Evolutionary conservation across 2,113 vertebrate species (phyloP).

Genomic region (Crotalus viridis): DNA sequence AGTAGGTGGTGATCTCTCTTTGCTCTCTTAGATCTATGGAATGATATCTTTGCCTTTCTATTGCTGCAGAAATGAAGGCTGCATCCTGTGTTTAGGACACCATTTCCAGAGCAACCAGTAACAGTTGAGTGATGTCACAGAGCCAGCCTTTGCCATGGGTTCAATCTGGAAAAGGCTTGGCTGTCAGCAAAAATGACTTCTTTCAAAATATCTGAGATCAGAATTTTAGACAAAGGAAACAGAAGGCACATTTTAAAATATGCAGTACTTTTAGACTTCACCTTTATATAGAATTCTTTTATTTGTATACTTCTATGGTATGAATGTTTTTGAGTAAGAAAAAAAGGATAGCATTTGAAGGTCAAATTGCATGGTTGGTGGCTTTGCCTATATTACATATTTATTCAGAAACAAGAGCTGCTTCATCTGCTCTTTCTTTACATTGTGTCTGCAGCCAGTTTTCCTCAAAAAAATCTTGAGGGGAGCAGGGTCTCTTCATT

Average conservation of each 20-base stretch:
- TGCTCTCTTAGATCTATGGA: fast-evolving
- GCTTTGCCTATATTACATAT: neutral
- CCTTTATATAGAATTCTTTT: neutral
- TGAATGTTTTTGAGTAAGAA: neutral
- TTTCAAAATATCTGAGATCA: neutral
- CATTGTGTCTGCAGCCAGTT: neutral
- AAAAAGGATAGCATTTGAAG: neutral
- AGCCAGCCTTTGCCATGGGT: neutral
- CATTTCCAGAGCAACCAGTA: neutral
- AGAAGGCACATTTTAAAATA: neutral
- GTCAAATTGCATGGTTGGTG: neutral
- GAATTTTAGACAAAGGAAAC: neutral
- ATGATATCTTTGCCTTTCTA: neutral
- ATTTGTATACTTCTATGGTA: neutral
- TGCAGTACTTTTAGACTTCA: neutral
- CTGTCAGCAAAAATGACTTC: neutral
- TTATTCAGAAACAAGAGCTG: neutral
- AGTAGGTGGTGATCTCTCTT: constrained; percentile 15
- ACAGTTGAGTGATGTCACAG: neutral
- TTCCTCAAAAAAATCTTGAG: neutral
- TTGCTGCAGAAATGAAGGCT: neutral
- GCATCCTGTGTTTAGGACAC: neutral
- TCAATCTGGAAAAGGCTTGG: neutral
- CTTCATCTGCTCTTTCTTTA: neutral
- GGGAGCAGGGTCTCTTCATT: neutral